phyloP scores from a whole-genome alignment of 2,888 invertebrate species.

The Drosophila mercatorum region DNA sequence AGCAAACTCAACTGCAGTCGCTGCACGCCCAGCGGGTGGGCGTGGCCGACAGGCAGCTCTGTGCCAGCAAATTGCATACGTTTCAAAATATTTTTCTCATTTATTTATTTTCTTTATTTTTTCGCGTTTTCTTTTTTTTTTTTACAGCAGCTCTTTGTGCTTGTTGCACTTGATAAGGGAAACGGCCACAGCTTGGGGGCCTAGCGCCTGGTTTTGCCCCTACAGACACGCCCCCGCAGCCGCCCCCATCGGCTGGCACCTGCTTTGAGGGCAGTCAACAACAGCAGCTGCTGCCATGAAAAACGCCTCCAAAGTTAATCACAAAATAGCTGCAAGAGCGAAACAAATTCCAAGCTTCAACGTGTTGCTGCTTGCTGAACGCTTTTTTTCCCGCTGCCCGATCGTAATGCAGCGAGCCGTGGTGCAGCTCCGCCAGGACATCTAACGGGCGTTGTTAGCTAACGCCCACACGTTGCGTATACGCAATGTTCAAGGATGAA shows the following conservation, averaged over 20 bases:
- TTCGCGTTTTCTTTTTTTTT: slow-evolving; percentile 11
- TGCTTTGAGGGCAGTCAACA: slow-evolving; percentile 10
- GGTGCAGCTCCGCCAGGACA: not conserved
- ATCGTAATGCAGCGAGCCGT: slow-evolving; percentile 8
- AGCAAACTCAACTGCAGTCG: slow-evolving; percentile 45
- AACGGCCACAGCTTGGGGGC: slow-evolving; percentile 20
- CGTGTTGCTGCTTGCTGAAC: slow-evolving; percentile 40
- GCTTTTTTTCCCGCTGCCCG: slow-evolving; percentile 5
- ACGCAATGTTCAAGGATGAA: slow-evolving; percentile 10
- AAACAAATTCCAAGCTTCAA: slow-evolving; percentile 34
- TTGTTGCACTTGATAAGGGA: slow-evolving; percentile 42
- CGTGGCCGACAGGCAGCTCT: slow-evolving; percentile 36
- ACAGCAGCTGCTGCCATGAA: slow-evolving; percentile 20
- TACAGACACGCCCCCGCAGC: not conserved
- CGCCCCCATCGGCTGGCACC: not conserved
- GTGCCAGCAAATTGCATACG: slow-evolving; percentile 68
- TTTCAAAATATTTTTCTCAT: slow-evolving; percentile 33
- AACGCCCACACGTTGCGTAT: slow-evolving; percentile 23
- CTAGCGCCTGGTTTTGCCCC: not conserved
- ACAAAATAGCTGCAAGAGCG: slow-evolving; percentile 16
- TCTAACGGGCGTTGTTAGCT: not conserved
- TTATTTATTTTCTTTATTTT: slow-evolving; percentile 22
- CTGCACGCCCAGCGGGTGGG: slow-evolving; percentile 36
- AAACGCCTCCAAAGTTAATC: slow-evolving; percentile 17
- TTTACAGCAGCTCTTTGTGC: slow-evolving; percentile 22